Percentiles rank a stretch among this genome's conserved stretches.
phyloP scores from a whole-genome alignment of 2,113 vertebrate genomes.

The Eulemur rufifrons region DNA sequence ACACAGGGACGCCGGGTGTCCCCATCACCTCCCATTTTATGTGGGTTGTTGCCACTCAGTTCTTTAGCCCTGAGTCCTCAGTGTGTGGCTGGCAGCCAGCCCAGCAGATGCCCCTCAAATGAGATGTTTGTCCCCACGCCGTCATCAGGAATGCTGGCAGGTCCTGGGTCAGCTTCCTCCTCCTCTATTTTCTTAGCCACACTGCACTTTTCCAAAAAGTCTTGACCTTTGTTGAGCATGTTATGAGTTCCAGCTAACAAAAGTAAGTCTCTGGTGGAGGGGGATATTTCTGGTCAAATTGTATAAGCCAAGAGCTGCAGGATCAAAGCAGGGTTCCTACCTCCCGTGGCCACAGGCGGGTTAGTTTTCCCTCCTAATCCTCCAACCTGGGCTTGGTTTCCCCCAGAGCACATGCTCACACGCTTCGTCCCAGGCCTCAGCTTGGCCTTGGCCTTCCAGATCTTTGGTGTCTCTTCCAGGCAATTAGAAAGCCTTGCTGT shows the following conservation, averaged over 20 bases:
- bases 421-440: background rate
- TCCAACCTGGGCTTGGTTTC: background rate
- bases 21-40: background rate
- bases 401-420: background rate
- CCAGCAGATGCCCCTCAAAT: background rate
- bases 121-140: background rate
- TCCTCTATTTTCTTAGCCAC: background rate
- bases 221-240: conserved; percentile 23
- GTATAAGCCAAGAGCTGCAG: conserved; percentile 6
- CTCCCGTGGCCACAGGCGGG: background rate
- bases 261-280: conserved; percentile 8
- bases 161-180: background rate
- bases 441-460: background rate
- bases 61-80: background rate
- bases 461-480: background rate
- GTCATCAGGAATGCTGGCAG: background rate
- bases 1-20: background rate
- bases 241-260: conserved; percentile 14
- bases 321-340: background rate
- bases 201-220: background rate
- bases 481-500: conserved; percentile 24
- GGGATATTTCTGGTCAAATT: conserved; percentile 60
- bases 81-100: background rate
- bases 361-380: background rate
- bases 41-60: background rate